Conservation (phyloP, 2,888 invertebrate genomes). For the Drosophila cognata region DNA sequence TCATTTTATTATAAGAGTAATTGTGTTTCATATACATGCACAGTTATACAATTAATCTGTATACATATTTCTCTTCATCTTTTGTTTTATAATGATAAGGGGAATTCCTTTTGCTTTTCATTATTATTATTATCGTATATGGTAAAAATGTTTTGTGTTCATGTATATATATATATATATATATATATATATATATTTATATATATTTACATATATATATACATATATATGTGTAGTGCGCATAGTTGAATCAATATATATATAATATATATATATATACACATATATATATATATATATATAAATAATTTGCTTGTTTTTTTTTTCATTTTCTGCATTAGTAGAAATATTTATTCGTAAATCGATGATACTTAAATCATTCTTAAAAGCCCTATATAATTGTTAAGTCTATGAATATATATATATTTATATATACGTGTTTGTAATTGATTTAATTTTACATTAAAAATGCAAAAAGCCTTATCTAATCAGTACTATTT, state of each 20-base stretch:
- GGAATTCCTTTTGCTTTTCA: slow-evolving; percentile 16
- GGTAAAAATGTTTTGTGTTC: slow-evolving; percentile 34
- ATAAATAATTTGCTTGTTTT: background rate
- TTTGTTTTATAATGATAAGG: slow-evolving; percentile 28
- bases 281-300: background rate
- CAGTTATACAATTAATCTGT: slow-evolving; percentile 22
- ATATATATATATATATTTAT: background rate
- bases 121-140: slow-evolving; percentile 11
- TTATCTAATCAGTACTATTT: slow-evolving; percentile 79
- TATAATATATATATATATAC: slow-evolving; percentile 1
- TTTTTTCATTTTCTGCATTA: slow-evolving; percentile 7
- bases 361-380: slow-evolving; percentile 10
- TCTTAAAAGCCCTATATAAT: slow-evolving; percentile 31
- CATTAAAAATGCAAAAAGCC: slow-evolving; percentile 70
- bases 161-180: slow-evolving; percentile 13
- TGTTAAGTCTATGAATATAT: slow-evolving; percentile 24
- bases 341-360: slow-evolving; percentile 27
- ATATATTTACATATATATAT: background rate
- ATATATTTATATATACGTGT: background rate
- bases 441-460: slow-evolving; percentile 36
- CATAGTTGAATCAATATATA: slow-evolving; percentile 28
- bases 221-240: slow-evolving; percentile 15
- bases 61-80: slow-evolving; percentile 24
- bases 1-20: slow-evolving; percentile 47
- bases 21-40: slow-evolving; percentile 45